A percentile compares a stretch with the other conserved stretches of the same genome.
phyloP scores from a whole-genome alignment of 2,888 invertebrate genomes.

The Lycocerus yunnanus region DNA sequence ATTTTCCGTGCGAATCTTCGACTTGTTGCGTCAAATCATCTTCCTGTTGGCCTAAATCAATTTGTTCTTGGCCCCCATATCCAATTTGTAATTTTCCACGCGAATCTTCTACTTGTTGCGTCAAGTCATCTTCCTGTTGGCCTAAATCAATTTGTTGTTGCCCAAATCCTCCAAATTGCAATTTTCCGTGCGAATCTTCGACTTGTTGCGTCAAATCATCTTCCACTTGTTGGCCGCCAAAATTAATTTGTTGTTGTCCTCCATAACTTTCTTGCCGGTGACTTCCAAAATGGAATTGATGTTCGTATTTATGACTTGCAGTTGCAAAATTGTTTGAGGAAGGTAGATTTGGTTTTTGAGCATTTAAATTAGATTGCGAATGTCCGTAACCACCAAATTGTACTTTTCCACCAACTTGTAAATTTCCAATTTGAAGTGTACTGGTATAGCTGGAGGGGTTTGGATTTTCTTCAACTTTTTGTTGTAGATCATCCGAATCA shows the following conservation, averaged over 20 bases:
- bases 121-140: slow-evolving; percentile 28
- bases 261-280: neutral
- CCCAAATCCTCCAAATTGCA: slow-evolving; percentile 24
- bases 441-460: neutral
- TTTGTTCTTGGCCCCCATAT: slow-evolving; percentile 29
- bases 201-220: slow-evolving; percentile 37
- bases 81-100: slow-evolving; percentile 39
- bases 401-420: neutral
- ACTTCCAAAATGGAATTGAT: neutral
- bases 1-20: neutral
- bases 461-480: neutral
- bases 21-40: slow-evolving; percentile 14
- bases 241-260: slow-evolving; percentile 12
- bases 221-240: slow-evolving; percentile 33
- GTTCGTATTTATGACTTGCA: too few species aligned
- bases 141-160: slow-evolving; percentile 9
- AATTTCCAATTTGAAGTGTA: neutral
- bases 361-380: neutral
- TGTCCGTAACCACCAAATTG: neutral
- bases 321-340: too few species aligned
- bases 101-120: slow-evolving; percentile 34
- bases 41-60: slow-evolving; percentile 9
- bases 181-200: slow-evolving; percentile 24
- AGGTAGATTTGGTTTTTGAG: too few species aligned
- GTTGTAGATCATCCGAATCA: neutral